A percentile compares a stretch with the other conserved stretches of the same genome.
phyloP scores from a whole-genome alignment of 2,888 invertebrate species.

The Erebia palarica region DNA sequence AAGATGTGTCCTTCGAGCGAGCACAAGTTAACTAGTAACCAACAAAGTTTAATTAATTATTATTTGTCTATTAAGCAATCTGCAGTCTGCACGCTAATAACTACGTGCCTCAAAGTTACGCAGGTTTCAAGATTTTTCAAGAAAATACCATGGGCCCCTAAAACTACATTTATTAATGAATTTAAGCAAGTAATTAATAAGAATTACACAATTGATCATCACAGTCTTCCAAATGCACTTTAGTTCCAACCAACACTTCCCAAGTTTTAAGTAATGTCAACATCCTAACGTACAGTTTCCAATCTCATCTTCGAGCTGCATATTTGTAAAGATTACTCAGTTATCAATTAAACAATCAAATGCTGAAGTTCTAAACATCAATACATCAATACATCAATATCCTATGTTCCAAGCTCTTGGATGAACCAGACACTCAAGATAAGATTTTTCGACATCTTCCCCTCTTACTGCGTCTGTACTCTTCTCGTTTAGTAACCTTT shows the following conservation, averaged over 20 bases:
- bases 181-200: neutral
- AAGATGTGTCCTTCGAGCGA: too few species aligned
- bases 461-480: neutral
- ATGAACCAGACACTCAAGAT: too few species aligned
- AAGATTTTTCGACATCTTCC: neutral
- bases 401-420: too few species aligned
- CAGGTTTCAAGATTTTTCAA: too few species aligned
- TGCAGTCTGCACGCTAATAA: too few species aligned
- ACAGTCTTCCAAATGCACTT: constrained; percentile 6
- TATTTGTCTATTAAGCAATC: too few species aligned
- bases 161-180: neutral
- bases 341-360: neutral
- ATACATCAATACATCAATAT: too few species aligned
- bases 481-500: neutral
- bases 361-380: too few species aligned
- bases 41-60: too few species aligned
- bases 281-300: constrained; percentile 44
- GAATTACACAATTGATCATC: constrained; percentile 22
- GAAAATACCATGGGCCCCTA: too few species aligned
- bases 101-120: too few species aligned
- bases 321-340: neutral
- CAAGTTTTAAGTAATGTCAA: constrained; percentile 60
- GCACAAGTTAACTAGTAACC: too few species aligned
- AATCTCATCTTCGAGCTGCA: neutral
- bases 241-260: constrained; percentile 50